Base-by-base conservation (phyloP, 1,140 invertebrate genomes). In the Hirudo medicinalis region DNA sequence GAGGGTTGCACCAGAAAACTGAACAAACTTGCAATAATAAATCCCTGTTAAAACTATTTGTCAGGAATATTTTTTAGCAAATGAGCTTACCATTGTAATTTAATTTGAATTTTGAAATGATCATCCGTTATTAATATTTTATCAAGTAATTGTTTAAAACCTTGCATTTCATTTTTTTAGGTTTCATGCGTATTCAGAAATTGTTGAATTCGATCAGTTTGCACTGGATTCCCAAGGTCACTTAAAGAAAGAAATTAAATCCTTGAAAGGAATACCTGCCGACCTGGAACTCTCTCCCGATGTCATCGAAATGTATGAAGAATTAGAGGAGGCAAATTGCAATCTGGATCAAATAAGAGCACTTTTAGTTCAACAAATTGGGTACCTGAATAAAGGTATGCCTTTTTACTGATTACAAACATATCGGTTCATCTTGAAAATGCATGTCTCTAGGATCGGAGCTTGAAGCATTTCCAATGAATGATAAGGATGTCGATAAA, bases 271-370 rank as follows among this genome's bases (percentile, higher is more conserved):
- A 32, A 4, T 63, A 22, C 57, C 57, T 22, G 11, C 8, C 11
- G 57, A 32, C 29, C 11, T 32, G 22, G 57, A 32, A 63, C 22
- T 63, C 22, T 63, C 57, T 32, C 57, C 22, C 9, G 57, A 63
- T 9, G 20, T 63, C 22, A 22, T 63, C 29, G 57, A 63, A 63
- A 63, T 63, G 22, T 22, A 25, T 63, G 13, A 63, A 22, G 57
- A 63, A 32, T 25, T 63, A 13, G 57, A 63, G 29, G 57, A 63
- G 20, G 57, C 57, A 15, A n/a, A 63, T 13, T 63, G 29, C 29
- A 63, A 63, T 63, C 29, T 63, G 11, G 57, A 63, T 63, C 57
- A 63, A 63, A 32, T 63, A 32, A 8, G 29, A 32, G 57, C 57
- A 13, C 22, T 63, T 25, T 32, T 63, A 22, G 29, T 25, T 63